Evolutionary conservation across 2,888 invertebrate species (phyloP), one percentile per base, ranked within the genome.

Genomic region (Netelia inedita): DNA sequence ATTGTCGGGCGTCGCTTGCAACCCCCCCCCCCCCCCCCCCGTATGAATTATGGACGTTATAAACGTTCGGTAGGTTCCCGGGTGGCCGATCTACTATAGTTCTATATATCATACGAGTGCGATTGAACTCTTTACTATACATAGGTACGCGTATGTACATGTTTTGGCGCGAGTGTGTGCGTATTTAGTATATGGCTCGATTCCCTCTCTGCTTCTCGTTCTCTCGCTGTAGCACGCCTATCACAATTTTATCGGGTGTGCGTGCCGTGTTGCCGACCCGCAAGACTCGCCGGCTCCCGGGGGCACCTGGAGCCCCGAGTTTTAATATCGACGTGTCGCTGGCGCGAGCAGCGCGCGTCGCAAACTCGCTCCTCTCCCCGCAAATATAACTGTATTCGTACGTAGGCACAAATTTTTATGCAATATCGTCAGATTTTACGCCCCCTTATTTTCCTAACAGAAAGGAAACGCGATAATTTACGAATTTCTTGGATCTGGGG

Each of bases 271-370:
- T 50, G 66, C 59, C 59, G 66, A 65, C 23, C 63, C 43, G 28
- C 69, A 53, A 74, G 43, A 10, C 59, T 80, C 68, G 14, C 46
- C 57, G 50, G 19, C 66, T 59, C 55, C 57, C 66, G 75, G 55
- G 73, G 66, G 59, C 68, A 19, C 43, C 46, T 28, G 43, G 59
- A 41, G 43, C 16, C 50, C 46, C 68, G 73, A 55, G 46, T 57
- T 73, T 80, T 80, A 41, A 80, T 80, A 74, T 80, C 68, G 73
- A 74, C 66, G 68, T 74, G 73, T 74, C 73, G 59, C 66, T 41
- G 35, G 66, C 55, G 65, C 43, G 72, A 65, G 71, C 79, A 63
- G 79, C 71, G 72, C 63, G 63, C 55, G 71, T 66, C 68, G 59
- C 59, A 14, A 10, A 19, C n/a, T 16, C 11, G 73, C 55, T 65